Conservation (phyloP, 1,140 invertebrate genomes). For the Drosophila miranda region DNA sequence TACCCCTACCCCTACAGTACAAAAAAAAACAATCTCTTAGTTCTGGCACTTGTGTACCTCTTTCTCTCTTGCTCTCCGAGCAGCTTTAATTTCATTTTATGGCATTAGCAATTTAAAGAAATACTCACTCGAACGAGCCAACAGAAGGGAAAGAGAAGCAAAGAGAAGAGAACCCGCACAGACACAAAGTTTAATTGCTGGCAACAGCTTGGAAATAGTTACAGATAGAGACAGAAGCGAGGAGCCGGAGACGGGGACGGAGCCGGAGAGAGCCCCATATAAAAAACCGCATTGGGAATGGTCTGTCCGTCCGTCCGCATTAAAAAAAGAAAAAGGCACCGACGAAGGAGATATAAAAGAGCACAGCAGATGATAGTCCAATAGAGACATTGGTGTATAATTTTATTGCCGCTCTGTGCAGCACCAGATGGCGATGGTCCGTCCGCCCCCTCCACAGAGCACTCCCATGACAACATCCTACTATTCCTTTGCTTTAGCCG, state of each 20-base stretch:
- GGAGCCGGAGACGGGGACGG: neutral
- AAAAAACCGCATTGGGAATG: slow-evolving; percentile 52
- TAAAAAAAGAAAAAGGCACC: slow-evolving; percentile 13
- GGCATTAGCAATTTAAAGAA: slow-evolving; percentile 65
- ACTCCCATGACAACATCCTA: no score
- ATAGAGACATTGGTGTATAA: slow-evolving; percentile 72
- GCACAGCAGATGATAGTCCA: slow-evolving; percentile 38
- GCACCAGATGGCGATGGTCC: slow-evolving; percentile 44
- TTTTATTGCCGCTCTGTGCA: slow-evolving; percentile 72
- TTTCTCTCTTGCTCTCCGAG: neutral
- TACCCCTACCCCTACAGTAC: neutral
- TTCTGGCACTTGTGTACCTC: no score
- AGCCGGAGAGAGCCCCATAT: neutral
- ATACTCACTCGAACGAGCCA: slow-evolving; percentile 5
- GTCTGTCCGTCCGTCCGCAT: neutral
- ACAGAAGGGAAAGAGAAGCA: neutral
- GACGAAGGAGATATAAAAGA: slow-evolving; percentile 8
- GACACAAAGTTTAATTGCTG: slow-evolving; percentile 68
- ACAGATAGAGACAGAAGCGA: slow-evolving; percentile 25
- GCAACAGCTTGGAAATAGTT: slow-evolving; percentile 70
- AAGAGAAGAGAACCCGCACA: slow-evolving; percentile 24
- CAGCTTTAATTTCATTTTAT: slow-evolving; percentile 72
- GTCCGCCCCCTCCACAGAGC: neutral
- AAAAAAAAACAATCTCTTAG: no score
- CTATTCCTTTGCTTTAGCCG: slow-evolving; percentile 7